Evolutionary conservation across 2,888 invertebrate genomes (phyloP).

Genomic region (Theodoxus fluviatilis): DNA sequence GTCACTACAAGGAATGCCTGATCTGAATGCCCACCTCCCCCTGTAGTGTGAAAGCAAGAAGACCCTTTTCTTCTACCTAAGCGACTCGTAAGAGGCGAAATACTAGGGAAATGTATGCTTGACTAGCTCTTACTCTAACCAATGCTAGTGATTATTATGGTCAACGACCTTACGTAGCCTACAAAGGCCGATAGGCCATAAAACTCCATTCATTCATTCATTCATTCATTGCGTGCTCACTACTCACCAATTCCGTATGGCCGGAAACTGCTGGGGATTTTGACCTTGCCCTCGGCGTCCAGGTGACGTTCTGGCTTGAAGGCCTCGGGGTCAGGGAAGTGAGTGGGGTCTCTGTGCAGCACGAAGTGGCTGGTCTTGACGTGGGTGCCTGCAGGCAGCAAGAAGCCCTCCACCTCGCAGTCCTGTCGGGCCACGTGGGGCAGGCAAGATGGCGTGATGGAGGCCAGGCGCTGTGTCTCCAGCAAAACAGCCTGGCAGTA

Average conservation of each 20-base stretch:
- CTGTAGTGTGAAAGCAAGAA: too few relatives aligned
- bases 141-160: neutral
- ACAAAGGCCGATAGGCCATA: too few relatives aligned
- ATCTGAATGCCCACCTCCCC: too few relatives aligned
- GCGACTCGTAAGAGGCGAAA: too few relatives aligned
- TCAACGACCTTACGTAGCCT: too few relatives aligned
- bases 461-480: conserved; percentile 33
- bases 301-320: conserved; percentile 35
- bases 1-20: too few relatives aligned
- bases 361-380: conserved; percentile 25
- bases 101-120: too few relatives aligned
- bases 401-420: conserved; percentile 29
- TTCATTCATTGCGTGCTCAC: neutral
- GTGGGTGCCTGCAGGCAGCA: conserved; percentile 30
- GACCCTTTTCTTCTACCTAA: too few relatives aligned
- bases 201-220: neutral
- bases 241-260: conserved; percentile 36
- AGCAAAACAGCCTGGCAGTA: conserved; percentile 30
- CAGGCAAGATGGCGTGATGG: conserved; percentile 33
- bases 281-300: conserved; percentile 27
- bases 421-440: conserved; percentile 35
- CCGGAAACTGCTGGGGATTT: conserved; percentile 27
- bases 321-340: conserved; percentile 29
- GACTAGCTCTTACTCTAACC: neutral
- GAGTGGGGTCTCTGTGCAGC: conserved; percentile 17